phyloP scores from a whole-genome alignment of 2,888 invertebrate species.

The Isotomurus palustris region DNA sequence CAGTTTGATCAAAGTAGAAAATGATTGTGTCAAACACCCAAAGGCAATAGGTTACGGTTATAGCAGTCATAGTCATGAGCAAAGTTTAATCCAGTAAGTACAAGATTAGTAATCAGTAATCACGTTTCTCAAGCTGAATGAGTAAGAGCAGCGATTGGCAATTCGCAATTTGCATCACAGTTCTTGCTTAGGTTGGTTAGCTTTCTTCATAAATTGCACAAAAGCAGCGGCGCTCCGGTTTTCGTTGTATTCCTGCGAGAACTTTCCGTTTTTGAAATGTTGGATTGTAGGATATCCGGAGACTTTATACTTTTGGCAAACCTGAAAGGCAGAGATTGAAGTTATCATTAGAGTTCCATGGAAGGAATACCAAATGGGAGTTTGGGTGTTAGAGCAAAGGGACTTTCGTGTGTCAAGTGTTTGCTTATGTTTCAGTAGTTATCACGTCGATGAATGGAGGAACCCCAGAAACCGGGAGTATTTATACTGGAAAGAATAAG shows the following conservation, averaged over 20 bases:
- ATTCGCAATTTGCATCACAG: slow-evolving; percentile 1
- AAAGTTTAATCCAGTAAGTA: no score
- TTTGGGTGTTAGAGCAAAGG: neutral
- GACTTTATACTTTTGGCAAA: slow-evolving; percentile 54
- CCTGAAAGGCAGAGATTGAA: slow-evolving; percentile 11
- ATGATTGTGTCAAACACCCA: no score
- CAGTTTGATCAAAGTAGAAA: no score
- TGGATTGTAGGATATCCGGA: slow-evolving; percentile 76
- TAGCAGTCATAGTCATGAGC: no score
- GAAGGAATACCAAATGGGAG: neutral
- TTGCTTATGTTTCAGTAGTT: no score
- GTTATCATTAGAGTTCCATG: neutral
- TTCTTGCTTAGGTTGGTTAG: slow-evolving; percentile 9
- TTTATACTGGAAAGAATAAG: neutral
- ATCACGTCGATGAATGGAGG: no score
- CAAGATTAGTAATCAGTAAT: no score
- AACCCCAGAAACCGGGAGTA: no score
- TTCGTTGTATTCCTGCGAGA: slow-evolving; percentile 58
- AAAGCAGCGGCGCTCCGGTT: slow-evolving; percentile 58
- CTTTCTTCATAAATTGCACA: slow-evolving; percentile 53
- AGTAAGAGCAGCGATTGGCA: no score
- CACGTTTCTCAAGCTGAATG: no score
- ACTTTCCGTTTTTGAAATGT: slow-evolving; percentile 66
- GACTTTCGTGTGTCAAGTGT: no score
- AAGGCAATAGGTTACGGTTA: no score